A percentile compares a stretch with the other conserved stretches of the same genome.
These are phyloP conservation scores for Porites lobata DNA, from an alignment of 92 coral and sea anemone species.

Conservation along the genomic window DNA sequence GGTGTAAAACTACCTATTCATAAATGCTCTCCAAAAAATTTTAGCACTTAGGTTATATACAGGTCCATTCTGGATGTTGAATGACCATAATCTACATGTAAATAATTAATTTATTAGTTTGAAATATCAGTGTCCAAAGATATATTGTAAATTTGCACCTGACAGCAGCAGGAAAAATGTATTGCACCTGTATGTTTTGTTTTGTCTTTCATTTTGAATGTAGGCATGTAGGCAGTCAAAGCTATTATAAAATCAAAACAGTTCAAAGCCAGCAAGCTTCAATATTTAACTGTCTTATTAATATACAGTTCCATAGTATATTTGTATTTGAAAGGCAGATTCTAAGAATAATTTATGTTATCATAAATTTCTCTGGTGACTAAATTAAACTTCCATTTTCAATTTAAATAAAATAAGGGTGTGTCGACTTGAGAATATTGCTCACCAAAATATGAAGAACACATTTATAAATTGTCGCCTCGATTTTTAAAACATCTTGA, in stretches of 20 bases:
- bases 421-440: background rate
- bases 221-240: background rate
- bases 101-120: too few species aligned
- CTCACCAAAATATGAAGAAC: background rate
- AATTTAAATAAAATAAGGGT: slow-evolving; percentile 26
- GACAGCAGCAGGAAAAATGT: too few species aligned
- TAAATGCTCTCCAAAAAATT: too few species aligned
- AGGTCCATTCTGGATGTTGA: too few species aligned
- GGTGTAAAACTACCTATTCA: too few species aligned
- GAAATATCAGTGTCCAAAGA: too few species aligned
- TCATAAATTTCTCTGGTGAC: slow-evolving; percentile 20
- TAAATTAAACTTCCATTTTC: background rate
- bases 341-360: slow-evolving; percentile 1
- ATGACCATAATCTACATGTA: too few species aligned
- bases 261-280: background rate
- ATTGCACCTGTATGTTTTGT: background rate
- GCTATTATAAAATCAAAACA: background rate
- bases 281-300: background rate
- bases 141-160: too few species aligned
- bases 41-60: too few species aligned
- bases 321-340: background rate
- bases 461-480: background rate
- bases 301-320: background rate
- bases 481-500: too few species aligned
- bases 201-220: background rate